Evolutionary conservation across 2,797 vertebrate genomes (phyloP).

Genomic region (Hybognathus amarus): DNA sequence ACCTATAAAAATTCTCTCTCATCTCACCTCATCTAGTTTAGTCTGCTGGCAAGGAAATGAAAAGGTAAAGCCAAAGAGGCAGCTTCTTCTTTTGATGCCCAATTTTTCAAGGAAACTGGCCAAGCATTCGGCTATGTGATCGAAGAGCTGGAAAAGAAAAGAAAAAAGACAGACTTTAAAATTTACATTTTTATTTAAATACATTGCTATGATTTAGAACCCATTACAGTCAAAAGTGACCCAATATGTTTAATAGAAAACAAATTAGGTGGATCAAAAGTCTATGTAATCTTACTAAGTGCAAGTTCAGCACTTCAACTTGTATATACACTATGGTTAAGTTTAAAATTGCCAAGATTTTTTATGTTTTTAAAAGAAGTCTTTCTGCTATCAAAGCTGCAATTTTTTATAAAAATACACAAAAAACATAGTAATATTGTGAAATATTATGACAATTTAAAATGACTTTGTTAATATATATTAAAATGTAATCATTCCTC

Average conservation of each 20-base stretch:
- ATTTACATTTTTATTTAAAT: not conserved
- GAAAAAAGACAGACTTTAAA: not conserved
- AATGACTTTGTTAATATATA: too few species aligned
- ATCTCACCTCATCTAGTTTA: conserved; percentile 91
- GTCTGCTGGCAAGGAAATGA: conserved; percentile 94
- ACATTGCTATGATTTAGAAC: not conserved
- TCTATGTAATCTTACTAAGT: not conserved
- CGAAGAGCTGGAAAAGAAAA: conserved; percentile 83
- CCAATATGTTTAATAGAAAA: not conserved
- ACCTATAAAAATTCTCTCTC: too few species aligned
- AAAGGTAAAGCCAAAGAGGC: conserved; percentile 94
- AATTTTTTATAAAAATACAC: too few species aligned
- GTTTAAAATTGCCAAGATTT: too few species aligned
- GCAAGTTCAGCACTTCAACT: too few species aligned
- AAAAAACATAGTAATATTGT: too few species aligned
- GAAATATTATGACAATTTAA: too few species aligned
- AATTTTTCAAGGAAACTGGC: conserved; percentile 90
- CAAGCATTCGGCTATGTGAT: conserved; percentile 92
- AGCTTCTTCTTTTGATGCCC: conserved; percentile 92
- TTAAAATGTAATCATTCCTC: too few species aligned
- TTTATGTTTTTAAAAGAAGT: too few species aligned
- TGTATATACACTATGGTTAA: too few species aligned
- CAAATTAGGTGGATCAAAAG: not conserved
- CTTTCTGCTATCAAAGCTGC: too few species aligned
- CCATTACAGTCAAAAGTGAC: not conserved